Evolutionary conservation across 2,113 vertebrate species (phyloP), one percentile per base, ranked within the genome.

Genomic region (Syngnathoides biaculeatus): DNA sequence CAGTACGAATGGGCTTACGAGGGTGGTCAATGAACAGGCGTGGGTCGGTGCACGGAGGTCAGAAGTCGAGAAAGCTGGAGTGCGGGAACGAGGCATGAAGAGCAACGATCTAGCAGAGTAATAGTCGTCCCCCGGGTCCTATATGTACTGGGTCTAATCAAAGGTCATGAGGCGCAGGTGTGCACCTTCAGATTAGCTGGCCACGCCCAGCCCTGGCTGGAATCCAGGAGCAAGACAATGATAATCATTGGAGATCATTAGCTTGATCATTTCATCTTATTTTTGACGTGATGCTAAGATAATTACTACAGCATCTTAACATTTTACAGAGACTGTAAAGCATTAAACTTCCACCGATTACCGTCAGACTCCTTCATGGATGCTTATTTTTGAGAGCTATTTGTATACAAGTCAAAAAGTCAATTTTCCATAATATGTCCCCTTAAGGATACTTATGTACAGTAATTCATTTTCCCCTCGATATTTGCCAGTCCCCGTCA

Each of bases 301-400:
- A 92, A 94, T 93, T 93, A 92, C 87, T 62, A 87, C 59, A 69
- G 85, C 79, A 87, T 82, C 88, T 92, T 88, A 90, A 89, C 77
- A 88, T 92, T 91, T 90, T 85, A 69, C 78, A 68, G 67, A 88
- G 86, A 79, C 79, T 91, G 85, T 92, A 84, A 88, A 35, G 30
- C 30, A 35, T 91, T 89, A 81, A 81, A 79, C 69, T 90, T 80
- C 80, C 81, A 76, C 78, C 91, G 91, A 92, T 91, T 81, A 89
- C 90, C 89, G 85, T 74, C 69, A 65, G 84, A 74, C 86, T 87
- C 74, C 67, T 86, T 87, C 86, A 75, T 78, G 74, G 85, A 68
- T 0, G 4, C 24, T 85, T 56, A 69, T 73, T 57, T 77, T 82
- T 77, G 74, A 86, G 2, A 50, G n/a, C 20, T 50, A 50, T 50